Base-by-base conservation (phyloP, 2,797 vertebrate genomes). In the Melanotaenia nigrans region DNA sequence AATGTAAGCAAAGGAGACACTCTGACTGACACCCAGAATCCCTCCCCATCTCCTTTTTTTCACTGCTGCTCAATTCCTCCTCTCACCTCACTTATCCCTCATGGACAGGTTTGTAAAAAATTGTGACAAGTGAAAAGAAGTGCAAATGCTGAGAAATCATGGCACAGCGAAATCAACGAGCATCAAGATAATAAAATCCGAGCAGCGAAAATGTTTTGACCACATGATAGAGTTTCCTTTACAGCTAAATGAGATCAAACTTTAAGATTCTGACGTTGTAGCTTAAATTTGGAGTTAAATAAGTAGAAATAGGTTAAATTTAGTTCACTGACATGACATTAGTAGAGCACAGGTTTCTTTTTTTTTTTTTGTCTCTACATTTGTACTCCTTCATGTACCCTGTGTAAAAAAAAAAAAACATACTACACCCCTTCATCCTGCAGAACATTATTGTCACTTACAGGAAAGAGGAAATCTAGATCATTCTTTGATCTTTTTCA, bases 1-100 rank as follows among this genome's bases (percentile, higher is more conserved):
- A 94, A 94, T 92, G 90, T 93, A 93, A 94, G 92, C 92, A 93
- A 89, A 92, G 88, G 89, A 92, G 91, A 92, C 90, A 86, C 90
- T 89, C 89, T 92, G 90, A 89, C 88, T 92, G 92, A 94, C 92
- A 94, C 90, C 85, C 83, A 76, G 81, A 86, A 89, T 85, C 88
- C 82, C 20, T 25, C n/a, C 47, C 47, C 14, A 74, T 73, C 72
- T 67, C 70, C 73, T 81, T 79, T 79, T 75, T 35, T 63, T 60
- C 77, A 85, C 70, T 83, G 80, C 60, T 81, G 86, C 81, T 81
- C 83, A 85, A 76, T 84, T 85, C 79, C 68, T 85, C 68, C 74
- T 83, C 77, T 89, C 73, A 81, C 81, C 70, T 78, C 64, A 56
- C 54, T 38, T 61, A 56, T 83, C 65, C 78, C 81, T 73, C 78